Base-by-base conservation (phyloP, 1,140 invertebrate genomes). In the Drosophila burlai region DNA sequence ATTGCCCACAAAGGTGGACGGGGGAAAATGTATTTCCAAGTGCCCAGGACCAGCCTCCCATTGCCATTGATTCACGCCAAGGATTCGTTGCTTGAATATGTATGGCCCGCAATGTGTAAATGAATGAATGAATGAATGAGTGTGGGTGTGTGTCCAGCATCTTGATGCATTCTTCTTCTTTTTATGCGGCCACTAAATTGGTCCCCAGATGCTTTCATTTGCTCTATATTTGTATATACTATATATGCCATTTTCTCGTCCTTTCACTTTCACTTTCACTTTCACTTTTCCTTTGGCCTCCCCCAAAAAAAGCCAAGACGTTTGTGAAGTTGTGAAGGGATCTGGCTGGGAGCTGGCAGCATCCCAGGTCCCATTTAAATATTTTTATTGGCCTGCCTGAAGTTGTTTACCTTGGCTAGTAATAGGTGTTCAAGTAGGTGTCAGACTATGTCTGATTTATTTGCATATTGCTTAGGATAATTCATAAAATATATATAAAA, bases 151-250 rank as follows among this genome's bases (percentile, higher is more conserved):
- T 58, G 59, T 64, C 68, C 46, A 62, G 57, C 61, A 52, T 66
- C 71, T 79, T 83, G 69, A 73, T 72, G 49, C 58, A 54, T 63
- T 57, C 34, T 36, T 74, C 57, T 63, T 45, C 69, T 57, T 76
- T 73, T 80, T 64, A 76, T 76, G 49, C 66, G 31, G 45, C 71
- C 61, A 72, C 63, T 80, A 76, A 85, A 85, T 84, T 81, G 84
- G 81, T 85, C 82, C 82, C 82, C 63, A 69, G 81, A 60, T 77
- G 74, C 82, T 85, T 69, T 85, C 82, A 81, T 81, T 85, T 73
- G 71, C 60, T 61, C 60, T 38, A 26, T 42, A 47, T 69, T 36
- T 55, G 50, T 38, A 71, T 42, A 50, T 77, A 57, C 60, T 52
- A 13, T 36, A 36, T 11, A 36, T 34, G 31, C 31, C 38, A 45